These are phyloP conservation scores for Griposia aprilina DNA, from an alignment of 2,888 invertebrate species.

Conservation along the genomic window DNA sequence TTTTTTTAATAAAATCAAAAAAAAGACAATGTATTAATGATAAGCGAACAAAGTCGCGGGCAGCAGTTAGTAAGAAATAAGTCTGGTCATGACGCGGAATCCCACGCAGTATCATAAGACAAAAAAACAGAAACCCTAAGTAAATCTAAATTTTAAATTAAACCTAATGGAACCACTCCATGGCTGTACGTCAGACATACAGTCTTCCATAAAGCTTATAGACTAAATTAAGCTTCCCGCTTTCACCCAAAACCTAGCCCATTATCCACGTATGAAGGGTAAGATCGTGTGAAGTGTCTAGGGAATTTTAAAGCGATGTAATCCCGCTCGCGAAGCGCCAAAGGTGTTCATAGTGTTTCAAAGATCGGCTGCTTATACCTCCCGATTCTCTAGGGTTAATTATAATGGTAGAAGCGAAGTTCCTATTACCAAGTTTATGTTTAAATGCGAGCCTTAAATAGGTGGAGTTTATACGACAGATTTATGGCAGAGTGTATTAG, in stretches of 20 bases:
- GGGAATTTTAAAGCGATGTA: conserved; percentile 75
- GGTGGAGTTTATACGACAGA: conserved; percentile 46
- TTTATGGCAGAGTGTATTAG: conserved; percentile 41
- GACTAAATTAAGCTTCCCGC: conserved; percentile 20
- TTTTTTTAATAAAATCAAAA: too few species aligned
- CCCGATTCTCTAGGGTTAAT: conserved; percentile 48
- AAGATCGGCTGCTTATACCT: conserved; percentile 42
- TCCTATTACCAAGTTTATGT: conserved; percentile 33
- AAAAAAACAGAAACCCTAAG: not conserved
- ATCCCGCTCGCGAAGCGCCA: conserved; percentile 62
- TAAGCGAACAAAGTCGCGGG: too few species aligned
- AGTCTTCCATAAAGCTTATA: not conserved
- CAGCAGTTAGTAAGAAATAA: not conserved
- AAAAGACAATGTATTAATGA: too few species aligned
- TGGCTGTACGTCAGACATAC: not conserved
- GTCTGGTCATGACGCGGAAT: not conserved
- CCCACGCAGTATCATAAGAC: not conserved
- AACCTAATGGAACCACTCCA: not conserved
- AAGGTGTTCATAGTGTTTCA: conserved; percentile 50
- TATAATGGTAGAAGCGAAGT: conserved; percentile 39
- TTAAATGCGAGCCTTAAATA: conserved; percentile 34
- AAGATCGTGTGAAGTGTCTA: conserved; percentile 70
- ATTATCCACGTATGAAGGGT: conserved; percentile 60
- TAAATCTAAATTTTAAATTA: not conserved
- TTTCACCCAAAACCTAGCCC: conserved; percentile 47